phyloP scores from a whole-genome alignment of 2,888 invertebrate species.

The Metallyticus violacea region DNA sequence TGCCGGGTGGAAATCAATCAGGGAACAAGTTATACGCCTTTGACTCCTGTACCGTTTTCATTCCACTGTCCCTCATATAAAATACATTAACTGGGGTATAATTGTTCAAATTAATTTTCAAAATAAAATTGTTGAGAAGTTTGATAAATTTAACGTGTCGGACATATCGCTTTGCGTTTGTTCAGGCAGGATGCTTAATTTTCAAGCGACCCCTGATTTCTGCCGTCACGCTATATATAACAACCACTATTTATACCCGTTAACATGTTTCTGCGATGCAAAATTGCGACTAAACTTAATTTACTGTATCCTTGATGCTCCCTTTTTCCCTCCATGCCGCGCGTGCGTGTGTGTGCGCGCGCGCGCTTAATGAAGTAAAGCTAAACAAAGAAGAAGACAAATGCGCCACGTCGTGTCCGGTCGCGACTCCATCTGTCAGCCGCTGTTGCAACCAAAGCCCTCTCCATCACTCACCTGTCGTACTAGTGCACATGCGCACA shows the following conservation, averaged over 20 bases:
- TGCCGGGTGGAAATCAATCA: too few species aligned
- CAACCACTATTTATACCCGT: neutral
- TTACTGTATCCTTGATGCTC: neutral
- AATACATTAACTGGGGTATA: too few species aligned
- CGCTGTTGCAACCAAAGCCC: neutral
- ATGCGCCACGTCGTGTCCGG: neutral
- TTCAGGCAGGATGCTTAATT: too few species aligned
- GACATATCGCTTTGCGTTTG: too few species aligned
- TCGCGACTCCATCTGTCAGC: constrained; percentile 15
- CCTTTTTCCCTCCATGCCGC: neutral
- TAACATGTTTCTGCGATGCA: neutral
- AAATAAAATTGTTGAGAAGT: too few species aligned
- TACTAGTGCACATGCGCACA: neutral
- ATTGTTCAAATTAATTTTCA: too few species aligned
- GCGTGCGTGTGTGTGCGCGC: too few species aligned
- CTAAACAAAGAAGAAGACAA: neutral
- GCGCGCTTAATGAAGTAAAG: neutral
- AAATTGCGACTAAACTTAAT: too few species aligned
- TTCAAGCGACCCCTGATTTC: neutral
- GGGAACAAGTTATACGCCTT: too few species aligned
- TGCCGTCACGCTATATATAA: neutral
- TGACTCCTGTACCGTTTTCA: too few species aligned
- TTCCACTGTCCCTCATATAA: too few species aligned
- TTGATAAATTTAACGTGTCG: too few species aligned
- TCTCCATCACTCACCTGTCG: neutral